Percentiles rank a stretch among this genome's conserved stretches.
Conservation (phyloP, 64 coral and sea anemone species). For the Montipora sp. region DNA sequence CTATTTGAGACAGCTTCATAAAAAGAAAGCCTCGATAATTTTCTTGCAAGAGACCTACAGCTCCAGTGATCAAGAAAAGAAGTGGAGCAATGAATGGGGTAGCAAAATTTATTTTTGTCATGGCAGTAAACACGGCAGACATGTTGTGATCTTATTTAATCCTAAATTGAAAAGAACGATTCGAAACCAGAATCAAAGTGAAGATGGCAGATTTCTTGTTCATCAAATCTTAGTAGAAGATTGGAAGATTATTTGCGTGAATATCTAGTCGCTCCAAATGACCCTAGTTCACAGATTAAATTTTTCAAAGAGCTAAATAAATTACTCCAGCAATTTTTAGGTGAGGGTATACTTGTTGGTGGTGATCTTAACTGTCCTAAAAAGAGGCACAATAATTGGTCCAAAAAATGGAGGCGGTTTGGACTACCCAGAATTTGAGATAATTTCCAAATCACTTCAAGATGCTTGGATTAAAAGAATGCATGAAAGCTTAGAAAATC, state of each 20-base stretch:
- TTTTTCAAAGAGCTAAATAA: background rate
- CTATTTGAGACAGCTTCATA: too few species aligned
- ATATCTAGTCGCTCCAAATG: background rate
- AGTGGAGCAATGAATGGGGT: too few species aligned
- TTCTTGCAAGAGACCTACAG: too few species aligned
- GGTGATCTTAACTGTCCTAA: background rate
- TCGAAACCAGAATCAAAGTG: background rate
- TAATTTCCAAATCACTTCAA: too few species aligned
- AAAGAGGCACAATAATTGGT: too few species aligned
- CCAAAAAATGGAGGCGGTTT: too few species aligned
- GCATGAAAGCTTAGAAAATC: too few species aligned
- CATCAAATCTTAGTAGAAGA: background rate
- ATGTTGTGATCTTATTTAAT: background rate
- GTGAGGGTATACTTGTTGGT: background rate
- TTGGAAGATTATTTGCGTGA: background rate
- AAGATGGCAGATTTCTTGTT: background rate
- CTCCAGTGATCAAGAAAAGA: too few species aligned
- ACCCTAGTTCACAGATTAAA: background rate
- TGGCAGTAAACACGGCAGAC: background rate
- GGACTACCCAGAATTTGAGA: too few species aligned
- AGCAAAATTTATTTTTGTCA: background rate
- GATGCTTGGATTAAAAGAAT: too few species aligned
- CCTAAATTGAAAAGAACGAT: background rate
- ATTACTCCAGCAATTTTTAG: too few species aligned
- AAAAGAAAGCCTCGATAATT: too few species aligned